phyloP scores from a whole-genome alignment of 2,888 invertebrate genomes.

The Gnatocerus cornutus region DNA sequence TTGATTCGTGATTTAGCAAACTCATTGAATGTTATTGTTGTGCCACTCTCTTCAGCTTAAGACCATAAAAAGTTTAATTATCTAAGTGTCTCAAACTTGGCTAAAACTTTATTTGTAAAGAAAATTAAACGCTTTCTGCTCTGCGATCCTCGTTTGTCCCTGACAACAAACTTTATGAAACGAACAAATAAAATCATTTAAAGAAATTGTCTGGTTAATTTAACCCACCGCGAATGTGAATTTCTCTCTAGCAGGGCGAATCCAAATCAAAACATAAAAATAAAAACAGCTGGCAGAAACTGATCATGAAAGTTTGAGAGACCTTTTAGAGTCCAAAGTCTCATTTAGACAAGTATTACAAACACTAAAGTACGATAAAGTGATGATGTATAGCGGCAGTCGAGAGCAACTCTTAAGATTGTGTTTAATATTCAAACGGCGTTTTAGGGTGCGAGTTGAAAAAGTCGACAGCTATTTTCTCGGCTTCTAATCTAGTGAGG shows the following conservation, averaged over 20 bases:
- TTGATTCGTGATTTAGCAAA: too few relatives aligned
- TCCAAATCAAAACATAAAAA: constrained; percentile 35
- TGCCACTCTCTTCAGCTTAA: background rate
- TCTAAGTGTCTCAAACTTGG: constrained; percentile 13
- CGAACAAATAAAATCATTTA: constrained; percentile 14
- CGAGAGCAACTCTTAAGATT: constrained; percentile 61
- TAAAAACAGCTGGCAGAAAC: constrained; percentile 25
- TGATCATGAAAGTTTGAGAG: constrained; percentile 42
- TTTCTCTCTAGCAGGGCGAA: constrained; percentile 7
- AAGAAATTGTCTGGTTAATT: constrained; percentile 11
- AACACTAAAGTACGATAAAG: constrained; percentile 61
- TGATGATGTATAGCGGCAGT: constrained; percentile 61
- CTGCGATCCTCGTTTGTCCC: background rate
- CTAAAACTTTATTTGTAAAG: constrained; percentile 19
- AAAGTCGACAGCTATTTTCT: constrained; percentile 62
- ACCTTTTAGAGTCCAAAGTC: constrained; percentile 51
- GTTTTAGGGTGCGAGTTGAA: constrained; percentile 60
- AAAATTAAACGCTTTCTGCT: constrained; percentile 20
- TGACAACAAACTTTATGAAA: constrained; percentile 12
- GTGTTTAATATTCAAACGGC: constrained; percentile 62
- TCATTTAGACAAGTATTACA: constrained; percentile 59
- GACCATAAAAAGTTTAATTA: constrained; percentile 19
- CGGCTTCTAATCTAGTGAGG: constrained; percentile 59
- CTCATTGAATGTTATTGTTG: constrained; percentile 9
- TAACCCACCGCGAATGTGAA: background rate